Evolutionary conservation across 2,888 invertebrate genomes (phyloP).

Genomic region (Galerucella nymphaeae): DNA sequence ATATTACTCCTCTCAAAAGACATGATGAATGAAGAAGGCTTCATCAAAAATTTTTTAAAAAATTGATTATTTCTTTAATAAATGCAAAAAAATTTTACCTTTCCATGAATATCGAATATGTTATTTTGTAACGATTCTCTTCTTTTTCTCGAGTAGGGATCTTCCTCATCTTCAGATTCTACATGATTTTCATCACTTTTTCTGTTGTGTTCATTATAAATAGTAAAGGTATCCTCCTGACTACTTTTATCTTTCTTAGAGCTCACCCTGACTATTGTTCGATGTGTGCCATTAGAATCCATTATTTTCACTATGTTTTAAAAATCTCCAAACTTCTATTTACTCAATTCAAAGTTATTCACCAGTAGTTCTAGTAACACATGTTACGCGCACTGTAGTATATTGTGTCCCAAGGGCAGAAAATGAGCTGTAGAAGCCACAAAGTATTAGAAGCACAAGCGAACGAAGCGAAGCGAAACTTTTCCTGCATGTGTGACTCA

Average conservation of each 20-base stretch:
- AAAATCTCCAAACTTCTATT: background rate
- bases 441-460: too few relatives aligned
- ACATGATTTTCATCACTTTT: constrained; percentile 33
- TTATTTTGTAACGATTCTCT: constrained; percentile 52
- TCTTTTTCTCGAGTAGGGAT: constrained; percentile 50
- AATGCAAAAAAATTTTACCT: constrained; percentile 46
- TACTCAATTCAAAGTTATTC: background rate
- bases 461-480: too few relatives aligned
- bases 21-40: too few relatives aligned
- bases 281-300: constrained; percentile 55
- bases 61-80: background rate
- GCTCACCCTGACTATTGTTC: constrained; percentile 58
- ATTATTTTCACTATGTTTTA: constrained; percentile 43
- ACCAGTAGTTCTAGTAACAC: background rate
- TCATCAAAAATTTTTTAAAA: background rate
- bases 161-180: constrained; percentile 47
- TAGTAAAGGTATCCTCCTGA: constrained; percentile 18
- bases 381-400: background rate
- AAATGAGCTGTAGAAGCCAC: too few relatives aligned
- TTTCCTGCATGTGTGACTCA: too few relatives aligned
- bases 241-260: constrained; percentile 48
- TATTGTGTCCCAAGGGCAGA: background rate
- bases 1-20: background rate
- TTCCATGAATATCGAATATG: constrained; percentile 52
- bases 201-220: background rate